phyloP scores from a whole-genome alignment of 2,888 invertebrate genomes.

The Luperina nickerlii region DNA sequence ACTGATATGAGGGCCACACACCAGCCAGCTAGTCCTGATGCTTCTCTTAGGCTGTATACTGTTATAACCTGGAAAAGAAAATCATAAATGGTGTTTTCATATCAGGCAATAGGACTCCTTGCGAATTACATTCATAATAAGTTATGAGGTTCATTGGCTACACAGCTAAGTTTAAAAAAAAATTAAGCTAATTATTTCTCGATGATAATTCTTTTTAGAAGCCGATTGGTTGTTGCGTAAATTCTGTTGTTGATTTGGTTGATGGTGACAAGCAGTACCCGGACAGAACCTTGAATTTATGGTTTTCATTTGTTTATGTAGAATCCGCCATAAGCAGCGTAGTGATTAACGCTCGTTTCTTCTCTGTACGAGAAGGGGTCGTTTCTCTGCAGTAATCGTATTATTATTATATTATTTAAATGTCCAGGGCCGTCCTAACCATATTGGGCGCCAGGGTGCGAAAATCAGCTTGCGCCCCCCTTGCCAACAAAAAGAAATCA shows the following conservation, averaged over 20 bases:
- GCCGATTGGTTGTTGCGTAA: not conserved
- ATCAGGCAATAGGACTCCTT: not conserved
- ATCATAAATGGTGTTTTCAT: not conserved
- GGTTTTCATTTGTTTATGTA: not conserved
- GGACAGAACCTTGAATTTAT: not conserved
- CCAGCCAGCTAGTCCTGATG: constrained; percentile 91
- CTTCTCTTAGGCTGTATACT: constrained; percentile 90
- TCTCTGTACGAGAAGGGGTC: too few species aligned
- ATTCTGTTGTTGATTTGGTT: not conserved
- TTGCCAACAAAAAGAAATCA: too few species aligned
- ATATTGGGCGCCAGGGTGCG: too few species aligned
- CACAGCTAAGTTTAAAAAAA: not conserved
- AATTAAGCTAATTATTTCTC: not conserved
- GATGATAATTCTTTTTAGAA: not conserved
- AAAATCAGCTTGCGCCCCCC: too few species aligned
- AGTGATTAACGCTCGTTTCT: too few species aligned
- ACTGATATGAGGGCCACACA: constrained; percentile 92
- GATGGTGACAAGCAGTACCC: not conserved
- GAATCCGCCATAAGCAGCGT: too few species aligned
- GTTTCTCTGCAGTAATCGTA: too few species aligned
- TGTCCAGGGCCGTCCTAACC: too few species aligned
- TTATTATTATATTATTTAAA: too few species aligned
- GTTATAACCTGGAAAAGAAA: constrained; percentile 91
- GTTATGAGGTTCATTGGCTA: not conserved
- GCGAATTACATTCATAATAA: not conserved